Conservation (phyloP, 2,888 invertebrate genomes). For the Noctua janthe region DNA sequence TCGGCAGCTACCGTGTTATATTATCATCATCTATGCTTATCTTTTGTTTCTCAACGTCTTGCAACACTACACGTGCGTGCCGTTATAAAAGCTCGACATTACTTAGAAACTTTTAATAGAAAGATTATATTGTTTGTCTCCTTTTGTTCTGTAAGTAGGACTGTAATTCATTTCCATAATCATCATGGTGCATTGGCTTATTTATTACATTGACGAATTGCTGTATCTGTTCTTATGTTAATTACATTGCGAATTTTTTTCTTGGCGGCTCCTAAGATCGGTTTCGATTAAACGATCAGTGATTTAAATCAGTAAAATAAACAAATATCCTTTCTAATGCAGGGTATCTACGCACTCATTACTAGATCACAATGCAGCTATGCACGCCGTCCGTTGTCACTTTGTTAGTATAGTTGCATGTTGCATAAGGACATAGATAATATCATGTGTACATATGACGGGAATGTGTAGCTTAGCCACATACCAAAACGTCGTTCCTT, state of each 20-base stretch:
- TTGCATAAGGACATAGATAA: constrained; percentile 73
- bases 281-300: not conserved
- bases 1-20: constrained; percentile 65
- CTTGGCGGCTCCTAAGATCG: not conserved
- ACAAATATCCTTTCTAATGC: too few species aligned
- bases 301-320: too few species aligned
- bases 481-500: constrained; percentile 25
- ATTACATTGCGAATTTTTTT: not conserved
- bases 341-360: constrained; percentile 5
- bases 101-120: constrained; percentile 11
- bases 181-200: not conserved
- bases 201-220: not conserved
- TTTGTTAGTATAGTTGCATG: constrained; percentile 73
- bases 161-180: not conserved
- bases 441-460: constrained; percentile 57
- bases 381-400: constrained; percentile 44
- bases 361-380: constrained; percentile 33
- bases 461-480: constrained; percentile 63
- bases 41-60: constrained; percentile 73
- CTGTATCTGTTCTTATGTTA: not conserved
- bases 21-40: constrained; percentile 75
- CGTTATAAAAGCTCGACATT: constrained; percentile 40
- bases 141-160: constrained; percentile 11
- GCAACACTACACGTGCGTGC: constrained; percentile 55
- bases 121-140: constrained; percentile 27